A percentile compares a stretch with the other conserved stretches of the same genome.
phyloP scores from a whole-genome alignment of 2,113 vertebrate species.

The Cyprinus carpio region DNA sequence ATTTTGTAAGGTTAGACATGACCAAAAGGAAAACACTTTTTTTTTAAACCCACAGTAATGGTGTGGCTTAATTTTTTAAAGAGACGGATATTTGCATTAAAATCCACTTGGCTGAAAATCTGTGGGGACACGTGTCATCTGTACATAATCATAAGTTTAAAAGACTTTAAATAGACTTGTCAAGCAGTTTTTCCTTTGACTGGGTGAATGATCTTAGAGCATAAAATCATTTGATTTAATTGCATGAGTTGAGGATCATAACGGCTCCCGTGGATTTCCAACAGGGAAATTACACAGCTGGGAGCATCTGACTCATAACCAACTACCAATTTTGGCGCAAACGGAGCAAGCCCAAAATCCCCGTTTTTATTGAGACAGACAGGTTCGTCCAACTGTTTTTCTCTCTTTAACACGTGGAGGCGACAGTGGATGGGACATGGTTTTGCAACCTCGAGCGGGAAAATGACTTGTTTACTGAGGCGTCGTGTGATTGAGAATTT shows the following conservation, averaged over 20 bases:
- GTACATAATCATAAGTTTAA: slow-evolving; percentile 6
- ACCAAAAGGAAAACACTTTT: background rate
- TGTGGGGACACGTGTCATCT: background rate
- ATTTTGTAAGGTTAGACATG: slow-evolving; percentile 10
- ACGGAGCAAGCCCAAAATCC: slow-evolving; percentile 17
- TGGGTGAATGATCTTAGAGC: slow-evolving; percentile 20
- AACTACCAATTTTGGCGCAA: slow-evolving; percentile 44
- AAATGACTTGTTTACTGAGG: slow-evolving; percentile 36
- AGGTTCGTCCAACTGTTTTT: slow-evolving; percentile 25
- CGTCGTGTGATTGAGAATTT: slow-evolving; percentile 34
- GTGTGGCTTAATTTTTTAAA: background rate
- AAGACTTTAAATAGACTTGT: slow-evolving; percentile 19
- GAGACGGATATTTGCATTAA: background rate
- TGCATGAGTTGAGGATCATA: slow-evolving; percentile 35
- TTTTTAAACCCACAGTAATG: background rate
- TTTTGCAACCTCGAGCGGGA: slow-evolving; percentile 9
- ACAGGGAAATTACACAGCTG: slow-evolving; percentile 37
- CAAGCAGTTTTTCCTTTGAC: slow-evolving; percentile 11
- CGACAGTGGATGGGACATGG: slow-evolving; percentile 17
- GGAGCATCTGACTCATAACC: slow-evolving; percentile 36
- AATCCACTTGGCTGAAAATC: background rate
- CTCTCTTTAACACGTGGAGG: slow-evolving; percentile 25
- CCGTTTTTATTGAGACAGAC: slow-evolving; percentile 34
- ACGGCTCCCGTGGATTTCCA: slow-evolving; percentile 3
- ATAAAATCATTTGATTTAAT: slow-evolving; percentile 39